phyloP scores from a whole-genome alignment of 2,113 vertebrate genomes.

The Passer domesticus region DNA sequence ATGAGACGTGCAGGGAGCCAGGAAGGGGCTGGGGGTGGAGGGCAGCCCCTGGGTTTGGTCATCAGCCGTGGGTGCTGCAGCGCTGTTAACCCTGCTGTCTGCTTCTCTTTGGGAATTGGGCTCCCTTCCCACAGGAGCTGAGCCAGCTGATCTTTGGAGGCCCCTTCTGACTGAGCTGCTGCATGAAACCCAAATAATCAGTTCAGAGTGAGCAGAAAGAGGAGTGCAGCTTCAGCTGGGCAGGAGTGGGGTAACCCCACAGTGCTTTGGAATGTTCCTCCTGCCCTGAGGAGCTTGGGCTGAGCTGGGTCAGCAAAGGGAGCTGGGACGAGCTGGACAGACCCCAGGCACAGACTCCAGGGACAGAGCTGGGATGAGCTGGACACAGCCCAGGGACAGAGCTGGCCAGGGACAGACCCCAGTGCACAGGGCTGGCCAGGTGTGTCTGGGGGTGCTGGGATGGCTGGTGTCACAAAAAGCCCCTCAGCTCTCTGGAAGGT shows the following conservation, averaged over 20 bases:
- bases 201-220: neutral
- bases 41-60: neutral
- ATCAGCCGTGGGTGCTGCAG: neutral
- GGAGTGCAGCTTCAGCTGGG: neutral
- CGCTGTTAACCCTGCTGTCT: neutral
- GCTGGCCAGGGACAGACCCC: too few relatives aligned
- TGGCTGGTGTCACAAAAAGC: neutral
- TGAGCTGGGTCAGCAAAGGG: neutral
- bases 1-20: neutral
- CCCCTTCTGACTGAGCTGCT: neutral
- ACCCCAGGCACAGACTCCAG: too few relatives aligned
- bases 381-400: too few relatives aligned
- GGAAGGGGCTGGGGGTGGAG: neutral
- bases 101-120: neutral
- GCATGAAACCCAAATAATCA: neutral
- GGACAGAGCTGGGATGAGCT: neutral
- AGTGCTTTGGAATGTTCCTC: neutral
- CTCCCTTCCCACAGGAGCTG: neutral
- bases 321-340: neutral
- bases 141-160: neutral
- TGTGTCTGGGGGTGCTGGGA: neutral
- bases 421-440: neutral
- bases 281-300: neutral
- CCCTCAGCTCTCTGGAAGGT: accelerated
- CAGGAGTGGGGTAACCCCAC: neutral